Evolutionary conservation across 2,888 invertebrate species (phyloP).

Genomic region (Pheosia tremula): DNA sequence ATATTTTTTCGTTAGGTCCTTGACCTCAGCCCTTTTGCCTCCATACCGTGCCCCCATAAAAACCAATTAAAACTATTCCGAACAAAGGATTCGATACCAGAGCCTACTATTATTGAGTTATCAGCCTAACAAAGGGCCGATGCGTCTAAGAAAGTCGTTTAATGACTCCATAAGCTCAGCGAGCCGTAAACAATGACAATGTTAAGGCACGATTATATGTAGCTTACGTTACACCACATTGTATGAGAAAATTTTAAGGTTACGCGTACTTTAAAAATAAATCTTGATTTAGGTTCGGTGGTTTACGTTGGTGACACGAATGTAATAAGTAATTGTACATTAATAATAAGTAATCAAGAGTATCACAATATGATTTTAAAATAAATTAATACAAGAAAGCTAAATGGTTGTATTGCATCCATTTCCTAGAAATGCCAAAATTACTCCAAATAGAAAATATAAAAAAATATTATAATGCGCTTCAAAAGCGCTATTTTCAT

Average conservation of each 20-base stretch:
- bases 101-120: conserved; percentile 44
- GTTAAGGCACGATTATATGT: conserved; percentile 46
- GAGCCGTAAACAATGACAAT: conserved; percentile 62
- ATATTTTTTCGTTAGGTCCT: conserved; percentile 16
- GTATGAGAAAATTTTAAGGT: not conserved
- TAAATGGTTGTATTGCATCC: no score
- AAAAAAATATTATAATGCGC: no score
- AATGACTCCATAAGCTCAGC: conserved; percentile 55
- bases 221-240: conserved; percentile 29
- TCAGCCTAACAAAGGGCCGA: conserved; percentile 44
- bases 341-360: no score
- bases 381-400: no score
- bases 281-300: no score
- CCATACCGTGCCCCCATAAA: conserved; percentile 37
- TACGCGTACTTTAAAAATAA: no score
- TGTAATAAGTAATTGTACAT: no score
- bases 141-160: conserved; percentile 44
- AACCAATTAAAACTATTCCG: conserved; percentile 52
- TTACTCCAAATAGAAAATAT: no score
- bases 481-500: no score
- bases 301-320: no score
- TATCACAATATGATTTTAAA: no score
- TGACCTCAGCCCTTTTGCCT: conserved; percentile 19
- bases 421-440: no score
- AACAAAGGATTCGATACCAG: conserved; percentile 46